Base-by-base conservation (phyloP, 1,140 invertebrate species). In the Mactra quadrangularis region DNA sequence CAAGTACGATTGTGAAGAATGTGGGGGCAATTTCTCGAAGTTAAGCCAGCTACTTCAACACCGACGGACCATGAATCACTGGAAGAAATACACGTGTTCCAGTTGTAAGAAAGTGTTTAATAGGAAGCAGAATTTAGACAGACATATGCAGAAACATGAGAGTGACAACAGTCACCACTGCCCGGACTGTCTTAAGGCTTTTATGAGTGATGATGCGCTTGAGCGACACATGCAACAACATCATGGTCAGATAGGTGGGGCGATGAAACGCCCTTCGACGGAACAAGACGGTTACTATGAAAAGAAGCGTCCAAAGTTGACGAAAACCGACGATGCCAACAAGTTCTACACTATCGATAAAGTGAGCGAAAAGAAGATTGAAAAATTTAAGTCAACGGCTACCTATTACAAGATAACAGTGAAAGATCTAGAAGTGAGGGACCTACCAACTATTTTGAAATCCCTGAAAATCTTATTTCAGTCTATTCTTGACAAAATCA, bases 81-180 rank as follows among this genome's bases (percentile, higher is more conserved):
- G 53, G 72, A 25, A 9, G 27, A 75, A 59, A 35, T 45, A 53
- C 38, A 47, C 15, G 19, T 75, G 53, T 35, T 31, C 53, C 22
- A 59, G 53, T 27, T 75, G 57, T 38, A 75, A 75, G 72, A 74
- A 74, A 57, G 57, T 11, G 7, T 75, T 75, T 25, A 55, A 27
- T 33, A 38, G 72, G 45, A 75, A 75, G 25, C 6, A 75, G 17
- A 75, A 75, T 33, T 45, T 75, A n/a, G 55, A 75, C 6, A n/a
- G 50, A 35, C 70, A 59, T 33, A 45, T 60, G 38, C 35, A 60
- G 27, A 74, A 57, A 25, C 52, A 74, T 38, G 52, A 27, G 33
- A 52, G 57, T 27, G 50, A 53, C 2, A 55, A 74, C 22, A 55
- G 57, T 38, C 53, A 74, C 15, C 71, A 74, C n/a, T n/a, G n/a